These are phyloP conservation scores for Hiodon alosoides DNA, from an alignment of 2,113 vertebrate genomes.

Conservation along the genomic window DNA sequence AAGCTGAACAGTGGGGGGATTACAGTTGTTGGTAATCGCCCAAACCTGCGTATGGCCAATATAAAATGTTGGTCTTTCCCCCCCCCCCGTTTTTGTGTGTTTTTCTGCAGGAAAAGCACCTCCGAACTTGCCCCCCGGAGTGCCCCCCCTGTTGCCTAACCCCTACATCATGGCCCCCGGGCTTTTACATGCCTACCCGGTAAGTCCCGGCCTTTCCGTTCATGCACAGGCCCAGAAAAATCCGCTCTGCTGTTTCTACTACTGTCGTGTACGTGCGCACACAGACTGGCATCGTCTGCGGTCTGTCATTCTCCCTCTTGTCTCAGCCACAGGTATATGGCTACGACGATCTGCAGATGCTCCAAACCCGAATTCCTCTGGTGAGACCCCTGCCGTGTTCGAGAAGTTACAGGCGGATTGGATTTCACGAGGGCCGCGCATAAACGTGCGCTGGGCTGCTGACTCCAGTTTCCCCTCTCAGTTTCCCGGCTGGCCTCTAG, in stretches of 20 bases:
- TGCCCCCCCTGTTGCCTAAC: constrained; percentile 89
- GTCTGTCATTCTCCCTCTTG: constrained; percentile 23
- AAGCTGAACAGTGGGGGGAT: not conserved
- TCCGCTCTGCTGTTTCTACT: not conserved
- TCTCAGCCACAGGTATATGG: constrained; percentile 82
- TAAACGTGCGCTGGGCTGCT: no score
- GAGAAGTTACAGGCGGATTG: no score
- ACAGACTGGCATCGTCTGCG: not conserved
- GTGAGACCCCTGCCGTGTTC: constrained; percentile 58
- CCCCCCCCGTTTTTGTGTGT: not conserved
- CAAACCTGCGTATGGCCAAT: not conserved
- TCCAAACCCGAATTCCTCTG: constrained; percentile 91
- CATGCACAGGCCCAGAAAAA: not conserved
- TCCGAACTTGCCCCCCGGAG: constrained; percentile 88
- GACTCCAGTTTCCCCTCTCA: no score
- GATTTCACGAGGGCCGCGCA: no score
- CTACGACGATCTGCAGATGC: constrained; percentile 95
- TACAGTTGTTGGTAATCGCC: no score
- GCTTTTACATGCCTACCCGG: constrained; percentile 92
- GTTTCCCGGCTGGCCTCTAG: no score
- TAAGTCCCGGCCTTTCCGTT: constrained; percentile 51
- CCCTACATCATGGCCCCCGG: constrained; percentile 98
- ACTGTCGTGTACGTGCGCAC: rapidly evolving
- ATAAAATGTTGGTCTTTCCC: not conserved
- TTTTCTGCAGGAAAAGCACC: constrained; percentile 82